Evolutionary conservation across 2,797 vertebrate genomes (phyloP), one percentile per base, ranked within the genome.

Genomic region (Simalia tracyae): DNA sequence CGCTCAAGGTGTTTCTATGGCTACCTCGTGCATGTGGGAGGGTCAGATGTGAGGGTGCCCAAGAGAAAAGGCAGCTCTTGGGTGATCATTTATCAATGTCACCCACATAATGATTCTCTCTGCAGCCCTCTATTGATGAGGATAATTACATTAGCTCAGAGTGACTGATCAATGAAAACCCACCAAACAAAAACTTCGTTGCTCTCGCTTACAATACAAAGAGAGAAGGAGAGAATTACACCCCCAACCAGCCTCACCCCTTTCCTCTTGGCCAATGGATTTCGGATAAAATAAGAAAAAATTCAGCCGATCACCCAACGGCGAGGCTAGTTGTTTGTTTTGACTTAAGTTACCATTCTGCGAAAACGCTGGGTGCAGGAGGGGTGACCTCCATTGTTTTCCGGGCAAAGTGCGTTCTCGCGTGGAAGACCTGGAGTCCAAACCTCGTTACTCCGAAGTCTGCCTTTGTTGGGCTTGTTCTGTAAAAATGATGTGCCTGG

Each of bases 121-220:
- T 98, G 98, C 99, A 99, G 98, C 98, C 98, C 98, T 98, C 99
- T 99, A 99, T 99, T 99, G 99, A 99, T 99, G 99, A 99, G 98
- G 98, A 99, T 99, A 99, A 99, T 99, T 99, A 99, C 99, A 99
- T 99, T 99, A 99, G 98, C 98, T 98, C 98, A 98, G 98, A 99
- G 98, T 99, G 98, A 99, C 98, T 99, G 99, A 99, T 99, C 99
- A 99, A 99, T 99, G 99, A 98, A 97, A 98, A 98, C 98, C 98
- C 97, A 98, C 96, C 98, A 98, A 97, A 98, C 97, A 98, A 98
- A 99, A 98, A 98, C 98, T 98, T 98, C 97, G 97, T 97, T 97
- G 93, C 97, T 97, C 97, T 96, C 96, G 96, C 94, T 57, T 56
- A 95, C 97, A 97, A 97, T 96, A 97, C 97, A 96, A 96, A 98